Conservation (phyloP, 2,113 vertebrate genomes). For the Prionailurus viverrinus region DNA sequence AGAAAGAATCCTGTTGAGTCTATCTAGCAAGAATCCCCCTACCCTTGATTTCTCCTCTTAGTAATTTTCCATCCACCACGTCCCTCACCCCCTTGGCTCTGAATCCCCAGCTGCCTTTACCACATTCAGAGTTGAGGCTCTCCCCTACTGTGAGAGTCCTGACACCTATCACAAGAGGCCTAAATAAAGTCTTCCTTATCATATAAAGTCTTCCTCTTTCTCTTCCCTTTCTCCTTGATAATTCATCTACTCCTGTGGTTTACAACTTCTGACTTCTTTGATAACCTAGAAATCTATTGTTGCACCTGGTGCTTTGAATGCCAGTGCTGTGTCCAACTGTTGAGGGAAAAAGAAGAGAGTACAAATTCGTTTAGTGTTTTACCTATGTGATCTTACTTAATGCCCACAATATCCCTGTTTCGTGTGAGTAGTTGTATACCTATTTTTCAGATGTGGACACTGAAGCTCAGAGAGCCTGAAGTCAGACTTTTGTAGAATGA, state of each 20-base stretch:
- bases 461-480: not conserved
- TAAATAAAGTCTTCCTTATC: not conserved
- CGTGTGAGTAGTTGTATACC: not conserved
- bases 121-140: not conserved
- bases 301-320: not conserved
- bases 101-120: not conserved
- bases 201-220: not conserved
- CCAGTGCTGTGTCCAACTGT: not conserved
- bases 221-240: not conserved
- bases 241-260: not conserved
- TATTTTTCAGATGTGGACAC: not conserved
- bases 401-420: not conserved
- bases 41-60: not conserved
- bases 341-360: not conserved
- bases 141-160: not conserved
- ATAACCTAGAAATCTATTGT: not conserved
- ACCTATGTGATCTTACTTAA: not conserved
- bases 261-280: constrained; percentile 20
- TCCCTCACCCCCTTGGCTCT: not conserved
- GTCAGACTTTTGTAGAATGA: not conserved
- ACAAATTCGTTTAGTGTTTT: not conserved
- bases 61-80: not conserved
- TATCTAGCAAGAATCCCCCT: not conserved
- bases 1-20: not conserved
- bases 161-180: not conserved